Conservation (phyloP, 2,797 vertebrate genomes). For the Aphelocoma californica region DNA sequence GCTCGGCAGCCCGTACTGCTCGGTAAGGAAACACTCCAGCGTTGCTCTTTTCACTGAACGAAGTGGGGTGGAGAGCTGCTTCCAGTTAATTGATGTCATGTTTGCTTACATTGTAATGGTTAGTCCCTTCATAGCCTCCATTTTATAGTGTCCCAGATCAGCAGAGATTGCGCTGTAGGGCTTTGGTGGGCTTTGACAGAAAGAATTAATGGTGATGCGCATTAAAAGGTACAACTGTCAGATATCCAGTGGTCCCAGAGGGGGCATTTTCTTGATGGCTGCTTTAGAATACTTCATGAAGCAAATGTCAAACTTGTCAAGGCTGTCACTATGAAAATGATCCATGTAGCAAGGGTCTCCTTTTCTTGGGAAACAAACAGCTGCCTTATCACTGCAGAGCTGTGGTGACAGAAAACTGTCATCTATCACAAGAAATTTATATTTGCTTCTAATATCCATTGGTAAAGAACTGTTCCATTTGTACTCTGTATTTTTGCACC, state of each 20-base stretch:
- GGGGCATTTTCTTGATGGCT: slow-evolving; percentile 76
- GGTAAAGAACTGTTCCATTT: slow-evolving; percentile 40
- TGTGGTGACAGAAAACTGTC: slow-evolving; percentile 65
- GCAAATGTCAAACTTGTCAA: slow-evolving; percentile 82
- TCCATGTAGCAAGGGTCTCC: slow-evolving; percentile 76
- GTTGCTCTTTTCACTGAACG: neutral
- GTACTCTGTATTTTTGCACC: neutral
- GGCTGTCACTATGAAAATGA: slow-evolving; percentile 79
- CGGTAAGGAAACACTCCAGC: neutral
- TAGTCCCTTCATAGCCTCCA: slow-evolving; percentile 14
- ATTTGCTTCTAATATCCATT: slow-evolving; percentile 55
- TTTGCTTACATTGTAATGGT: slow-evolving; percentile 2
- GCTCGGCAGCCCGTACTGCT: neutral
- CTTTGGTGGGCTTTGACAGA: slow-evolving; percentile 64
- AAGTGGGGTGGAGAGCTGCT: neutral
- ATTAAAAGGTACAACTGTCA: slow-evolving; percentile 78
- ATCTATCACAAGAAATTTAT: slow-evolving; percentile 56
- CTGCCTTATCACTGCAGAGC: slow-evolving; percentile 72
- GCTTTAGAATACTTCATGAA: slow-evolving; percentile 75
- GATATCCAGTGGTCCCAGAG: slow-evolving; percentile 69
- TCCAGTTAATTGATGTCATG: slow-evolving; percentile 33
- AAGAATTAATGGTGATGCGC: slow-evolving; percentile 73
- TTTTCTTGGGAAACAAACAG: slow-evolving; percentile 78
- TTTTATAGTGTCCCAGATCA: neutral
- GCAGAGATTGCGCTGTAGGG: neutral